Base-by-base conservation (phyloP, 2,888 invertebrate genomes). In the Cetonia aurata region DNA sequence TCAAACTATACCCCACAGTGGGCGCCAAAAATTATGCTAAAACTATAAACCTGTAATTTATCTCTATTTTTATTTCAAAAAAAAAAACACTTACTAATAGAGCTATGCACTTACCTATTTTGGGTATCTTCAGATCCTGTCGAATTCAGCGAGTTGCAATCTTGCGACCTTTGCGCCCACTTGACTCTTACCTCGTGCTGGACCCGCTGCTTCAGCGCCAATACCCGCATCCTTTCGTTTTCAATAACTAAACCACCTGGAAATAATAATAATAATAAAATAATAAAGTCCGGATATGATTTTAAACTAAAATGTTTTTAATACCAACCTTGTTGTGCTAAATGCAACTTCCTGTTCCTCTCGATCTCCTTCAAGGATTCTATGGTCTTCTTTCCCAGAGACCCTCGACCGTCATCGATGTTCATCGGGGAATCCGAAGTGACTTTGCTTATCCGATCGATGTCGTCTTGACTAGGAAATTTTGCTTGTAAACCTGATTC, bases 361-460 rank as follows among this genome's bases (percentile, higher is more conserved):
- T 96, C 96, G 72, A 96, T 94, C 85, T 96, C 96, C 86, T 92
- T 92, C 71, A 96, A 87, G 76, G 96, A 96, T 77, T 95, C 95
- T 76, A 94, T 88, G 0, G 95, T 94, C 80, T 93, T 90, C 72
- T 91, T 90, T 15, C 93, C 92, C 52, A 92, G 84, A 2, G 92
- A 90, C 79, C 88, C 89, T 72, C 91, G 89, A 0, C 90, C 89
- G 77, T 90, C 90, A 67, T 89, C 90, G 3, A 91, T 88, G 69
- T 92, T 86, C 71, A 95, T 90, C 3, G 95, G 95, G 0, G 95
- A 93, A 81, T 93, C 92, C 13, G 90, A 90, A 0, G 95, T 95
- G n/a, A 95, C 92, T 83, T 93, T 92, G n/a, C 93, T 93, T 80
- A 96, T 95, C 77, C 94, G 88, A 82, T 94, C 94, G 71, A 94